Evolutionary conservation across 2,113 vertebrate genomes (phyloP), one percentile per base, ranked within the genome.

Genomic region (Haemorhous mexicanus): DNA sequence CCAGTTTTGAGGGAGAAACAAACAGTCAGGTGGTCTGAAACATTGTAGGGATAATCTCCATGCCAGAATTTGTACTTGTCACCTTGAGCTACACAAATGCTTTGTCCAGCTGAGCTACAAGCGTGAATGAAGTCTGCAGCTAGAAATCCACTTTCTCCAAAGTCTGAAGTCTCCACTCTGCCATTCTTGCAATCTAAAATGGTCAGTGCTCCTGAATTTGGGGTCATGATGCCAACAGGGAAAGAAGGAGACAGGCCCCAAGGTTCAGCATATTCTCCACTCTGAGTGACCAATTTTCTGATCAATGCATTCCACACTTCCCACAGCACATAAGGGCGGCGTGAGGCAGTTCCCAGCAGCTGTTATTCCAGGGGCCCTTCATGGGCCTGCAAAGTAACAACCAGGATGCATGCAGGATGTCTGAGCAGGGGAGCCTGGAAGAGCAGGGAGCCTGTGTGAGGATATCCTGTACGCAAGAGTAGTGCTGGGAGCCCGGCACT

Each of bases 381-480:
- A 43, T 15, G 35, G 62, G 72, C 87, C 81, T 79, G 75, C 92
- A 62, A 61, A 94, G 77, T 70, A 50, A 49, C 84, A 89, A 37
- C 56, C 96, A 97, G 95, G 94, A 97, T 97, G 94, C 94, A 50
- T 1, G 72, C 95, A 97, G 96, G 97, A 97, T 96, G 95, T 96
- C 68, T 94, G 91, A 94, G 90, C 75, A 94, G 52, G 84, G 86
- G 56, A 94, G 89, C 75, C 89, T 94, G 94, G 87, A 89, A 84
- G 93, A 92, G 89, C 87, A 49, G 78, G 7, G 91, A 85, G 90
- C 13, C 95, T 82, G 62, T 10, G 67, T 28, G 27, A 96, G 97
- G 97, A 97, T 90, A 97, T 97, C 97, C 97, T 96, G 97, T 96
- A 96, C 95, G 95, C 95, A 96, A 66, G 35, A 86, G 94, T 79